A percentile compares a stretch with the other conserved stretches of the same genome.
phyloP scores from a whole-genome alignment of 1,140 invertebrate species.

The Ectropis grisescens region DNA sequence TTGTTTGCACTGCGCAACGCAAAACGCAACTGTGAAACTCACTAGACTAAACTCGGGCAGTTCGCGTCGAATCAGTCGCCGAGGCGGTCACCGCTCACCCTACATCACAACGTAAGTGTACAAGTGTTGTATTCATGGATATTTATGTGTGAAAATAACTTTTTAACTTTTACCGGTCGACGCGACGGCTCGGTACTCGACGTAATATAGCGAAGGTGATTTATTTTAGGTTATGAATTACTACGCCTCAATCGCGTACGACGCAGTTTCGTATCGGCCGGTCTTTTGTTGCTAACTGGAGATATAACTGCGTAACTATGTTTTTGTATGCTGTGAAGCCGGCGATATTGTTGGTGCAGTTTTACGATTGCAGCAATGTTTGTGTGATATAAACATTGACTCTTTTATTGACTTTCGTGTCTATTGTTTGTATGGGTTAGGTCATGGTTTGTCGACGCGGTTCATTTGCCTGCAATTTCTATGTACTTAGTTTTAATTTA shows the following conservation, averaged over 20 bases:
- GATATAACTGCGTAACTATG: conserved; percentile 46
- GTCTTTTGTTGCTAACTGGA: conserved; percentile 55
- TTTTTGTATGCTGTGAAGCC: conserved; percentile 18
- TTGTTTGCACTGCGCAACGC: conserved; percentile 34
- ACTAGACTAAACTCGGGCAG: conserved; percentile 19
- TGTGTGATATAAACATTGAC: too few species aligned
- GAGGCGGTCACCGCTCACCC: conserved; percentile 26
- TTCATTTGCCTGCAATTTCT: too few species aligned
- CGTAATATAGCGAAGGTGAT: conserved; percentile 1
- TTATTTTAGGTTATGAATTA: conserved; percentile 49
- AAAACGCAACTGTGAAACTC: background rate
- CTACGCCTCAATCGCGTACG: conserved; percentile 49
- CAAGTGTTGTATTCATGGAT: too few species aligned
- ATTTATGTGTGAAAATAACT: too few species aligned
- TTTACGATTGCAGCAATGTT: too few species aligned
- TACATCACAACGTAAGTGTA: conserved; percentile 38
- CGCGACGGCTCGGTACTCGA: too few species aligned
- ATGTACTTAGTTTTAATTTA: too few species aligned
- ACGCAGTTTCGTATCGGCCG: conserved; percentile 50
- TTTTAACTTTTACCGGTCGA: too few species aligned
- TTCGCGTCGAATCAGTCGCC: conserved; percentile 34
- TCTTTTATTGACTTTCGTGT: too few species aligned
- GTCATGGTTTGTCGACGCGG: too few species aligned
- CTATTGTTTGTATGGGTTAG: too few species aligned
- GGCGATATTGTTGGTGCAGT: conserved; percentile 12